Evolutionary conservation across 2,888 invertebrate species (phyloP), one percentile per base, ranked within the genome.

Genomic region (Sphaerophoria taeniata): DNA sequence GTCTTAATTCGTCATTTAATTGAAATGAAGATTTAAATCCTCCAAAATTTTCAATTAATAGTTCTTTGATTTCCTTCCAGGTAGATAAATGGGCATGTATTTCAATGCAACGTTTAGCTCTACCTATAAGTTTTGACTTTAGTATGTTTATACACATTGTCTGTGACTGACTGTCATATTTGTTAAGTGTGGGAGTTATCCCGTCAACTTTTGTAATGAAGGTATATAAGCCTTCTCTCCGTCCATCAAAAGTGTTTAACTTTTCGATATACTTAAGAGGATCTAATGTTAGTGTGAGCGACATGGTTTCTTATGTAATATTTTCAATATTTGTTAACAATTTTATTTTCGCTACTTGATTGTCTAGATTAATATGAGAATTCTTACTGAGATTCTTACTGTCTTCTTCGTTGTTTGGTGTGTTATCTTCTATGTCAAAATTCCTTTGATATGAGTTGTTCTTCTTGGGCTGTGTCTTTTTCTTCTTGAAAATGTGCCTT

Each of bases 31-130:
- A 55, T 12, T 34, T 55, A 12, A 55, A 31, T 2, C 53, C 53
- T 53, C 53, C 53, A 31, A 53, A 53, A 53, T 53, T 53, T 53
- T 53, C 53, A 11, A 53, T 24, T 31, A 53, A 4, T 11, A 53
- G 24, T 31, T 53, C 53, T 53, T 53, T 53, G 11, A 53, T 12
- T 51, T 51, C 51, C 24, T 51, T 51, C 51, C 51, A 51, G 7
- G 51, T 51, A 1, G 6, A 11, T 11, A 24, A 51, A 24, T 51
- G 51, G 24, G 24, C 6, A 6, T 51, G 51, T 3, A 51, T 51
- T 11, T 51, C 51, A 11, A 51, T 24, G 51, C 24, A 51, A 51
- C 51, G 51, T 11, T 51, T 51, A 6, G 51, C 51, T 51, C 24
- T 51, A 3, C 24, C 51, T 51, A 51, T 51, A 9, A 51, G 16